Conservation (phyloP, 2,113 vertebrate genomes). For the Microtus pennsylvanicus region DNA sequence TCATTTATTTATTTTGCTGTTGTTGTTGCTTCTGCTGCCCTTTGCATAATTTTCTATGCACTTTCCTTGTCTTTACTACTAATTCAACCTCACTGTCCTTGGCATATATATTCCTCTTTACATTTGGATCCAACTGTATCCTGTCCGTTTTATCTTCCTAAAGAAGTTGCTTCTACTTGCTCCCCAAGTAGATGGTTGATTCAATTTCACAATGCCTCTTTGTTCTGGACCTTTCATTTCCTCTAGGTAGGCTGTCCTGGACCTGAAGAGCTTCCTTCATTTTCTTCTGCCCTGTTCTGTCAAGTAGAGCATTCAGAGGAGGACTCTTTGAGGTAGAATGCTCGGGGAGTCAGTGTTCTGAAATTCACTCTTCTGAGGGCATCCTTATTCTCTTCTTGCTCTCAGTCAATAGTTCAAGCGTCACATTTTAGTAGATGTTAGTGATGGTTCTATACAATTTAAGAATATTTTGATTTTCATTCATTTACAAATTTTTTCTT, state of each 20-base stretch:
- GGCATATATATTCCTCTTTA: not conserved
- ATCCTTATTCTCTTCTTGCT: not conserved
- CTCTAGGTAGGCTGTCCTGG: not conserved
- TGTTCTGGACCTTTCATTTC: not conserved
- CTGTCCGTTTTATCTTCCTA: not conserved
- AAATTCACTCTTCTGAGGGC: conserved; percentile 6
- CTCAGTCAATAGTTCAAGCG: not conserved
- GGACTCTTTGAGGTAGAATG: not conserved
- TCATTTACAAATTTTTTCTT: not conserved
- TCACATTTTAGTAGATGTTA: not conserved
- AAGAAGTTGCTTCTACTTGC: not conserved
- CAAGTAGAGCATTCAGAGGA: not conserved
- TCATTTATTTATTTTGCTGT: not conserved
- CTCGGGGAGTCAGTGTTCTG: not conserved
- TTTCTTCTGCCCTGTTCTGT: too few species aligned
- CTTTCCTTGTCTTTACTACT: not conserved
- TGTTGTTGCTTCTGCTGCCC: not conserved
- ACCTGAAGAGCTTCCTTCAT: not conserved
- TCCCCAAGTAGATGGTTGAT: not conserved
- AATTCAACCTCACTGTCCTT: not conserved
- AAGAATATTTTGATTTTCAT: not conserved
- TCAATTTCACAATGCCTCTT: not conserved
- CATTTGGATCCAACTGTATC: not conserved
- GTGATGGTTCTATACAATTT: not conserved
- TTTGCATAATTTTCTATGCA: not conserved